Evolutionary conservation across 2,888 invertebrate species (phyloP).

Genomic region (Cinara cedri): DNA sequence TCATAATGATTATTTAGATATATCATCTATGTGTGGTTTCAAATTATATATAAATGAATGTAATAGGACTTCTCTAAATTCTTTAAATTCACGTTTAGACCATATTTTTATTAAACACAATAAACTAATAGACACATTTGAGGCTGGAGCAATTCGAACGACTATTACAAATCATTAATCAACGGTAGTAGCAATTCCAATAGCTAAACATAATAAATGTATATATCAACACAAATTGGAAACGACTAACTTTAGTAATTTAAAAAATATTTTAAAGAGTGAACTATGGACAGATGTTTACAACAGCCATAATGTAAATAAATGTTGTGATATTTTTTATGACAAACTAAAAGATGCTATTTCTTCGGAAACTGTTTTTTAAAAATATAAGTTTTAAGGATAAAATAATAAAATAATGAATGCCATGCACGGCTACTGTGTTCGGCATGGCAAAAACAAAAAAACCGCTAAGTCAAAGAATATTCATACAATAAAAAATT

Average conservation of each 20-base stretch:
- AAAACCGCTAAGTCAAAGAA: neutral
- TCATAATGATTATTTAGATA: conserved; percentile 22
- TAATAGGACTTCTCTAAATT: conserved; percentile 13
- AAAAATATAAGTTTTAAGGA: neutral
- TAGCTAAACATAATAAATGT: conserved; percentile 11
- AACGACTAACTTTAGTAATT: conserved; percentile 2
- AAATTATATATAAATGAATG: no score
- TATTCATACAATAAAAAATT: conserved; percentile 9
- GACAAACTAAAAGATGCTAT: neutral
- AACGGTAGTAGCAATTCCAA: neutral
- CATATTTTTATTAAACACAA: conserved; percentile 27
- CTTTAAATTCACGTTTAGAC: neutral
- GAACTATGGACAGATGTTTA: conserved; percentile 9
- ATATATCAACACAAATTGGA: neutral
- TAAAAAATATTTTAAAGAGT: neutral
- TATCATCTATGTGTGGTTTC: neutral
- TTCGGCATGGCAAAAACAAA: conserved; percentile 10
- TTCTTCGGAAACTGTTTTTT: neutral
- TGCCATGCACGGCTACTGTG: neutral
- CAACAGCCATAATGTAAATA: conserved; percentile 4
- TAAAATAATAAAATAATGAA: conserved; percentile 3
- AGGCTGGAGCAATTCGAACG: conserved; percentile 12
- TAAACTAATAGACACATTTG: neutral
- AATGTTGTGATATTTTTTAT: conserved; percentile 15
- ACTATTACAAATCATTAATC: conserved; percentile 25